phyloP scores from a whole-genome alignment of 1,140 invertebrate species.

The Colletes latitarsis region DNA sequence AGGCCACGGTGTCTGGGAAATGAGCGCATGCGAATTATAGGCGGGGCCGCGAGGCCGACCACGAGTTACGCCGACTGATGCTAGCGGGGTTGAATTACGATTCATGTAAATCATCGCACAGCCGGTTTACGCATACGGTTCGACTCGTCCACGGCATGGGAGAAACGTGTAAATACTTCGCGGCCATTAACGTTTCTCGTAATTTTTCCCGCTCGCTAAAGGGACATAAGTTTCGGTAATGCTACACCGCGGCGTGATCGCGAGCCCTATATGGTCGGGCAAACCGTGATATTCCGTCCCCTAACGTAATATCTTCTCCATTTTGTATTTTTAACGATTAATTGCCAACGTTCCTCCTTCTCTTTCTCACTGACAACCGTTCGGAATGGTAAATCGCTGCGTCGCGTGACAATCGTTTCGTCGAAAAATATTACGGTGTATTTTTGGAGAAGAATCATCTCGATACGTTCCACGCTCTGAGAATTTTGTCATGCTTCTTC shows the following conservation, averaged over 20 bases:
- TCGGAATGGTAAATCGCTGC: neutral
- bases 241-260: slow-evolving; percentile 27
- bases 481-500: too few species aligned
- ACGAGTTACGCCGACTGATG: slow-evolving; percentile 47
- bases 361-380: neutral
- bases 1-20: slow-evolving; percentile 42
- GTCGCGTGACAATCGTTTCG: neutral
- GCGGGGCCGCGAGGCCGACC: slow-evolving; percentile 41
- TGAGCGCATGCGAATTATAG: slow-evolving; percentile 59
- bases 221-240: slow-evolving; percentile 45
- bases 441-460: too few species aligned
- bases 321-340: slow-evolving; percentile 23
- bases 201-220: slow-evolving; percentile 34
- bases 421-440: too few species aligned
- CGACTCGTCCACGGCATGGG: neutral
- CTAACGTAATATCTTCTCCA: slow-evolving; percentile 1
- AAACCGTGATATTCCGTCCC: too few species aligned
- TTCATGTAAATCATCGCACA: slow-evolving; percentile 41
- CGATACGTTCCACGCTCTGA: too few species aligned
- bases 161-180: slow-evolving; percentile 45
- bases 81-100: slow-evolving; percentile 47
- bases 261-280: slow-evolving; percentile 7
- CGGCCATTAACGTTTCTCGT: slow-evolving; percentile 45
- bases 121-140: slow-evolving; percentile 26
- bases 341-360: neutral